phyloP scores from a whole-genome alignment of 2,888 invertebrate genomes.

The Anodontia alba region DNA sequence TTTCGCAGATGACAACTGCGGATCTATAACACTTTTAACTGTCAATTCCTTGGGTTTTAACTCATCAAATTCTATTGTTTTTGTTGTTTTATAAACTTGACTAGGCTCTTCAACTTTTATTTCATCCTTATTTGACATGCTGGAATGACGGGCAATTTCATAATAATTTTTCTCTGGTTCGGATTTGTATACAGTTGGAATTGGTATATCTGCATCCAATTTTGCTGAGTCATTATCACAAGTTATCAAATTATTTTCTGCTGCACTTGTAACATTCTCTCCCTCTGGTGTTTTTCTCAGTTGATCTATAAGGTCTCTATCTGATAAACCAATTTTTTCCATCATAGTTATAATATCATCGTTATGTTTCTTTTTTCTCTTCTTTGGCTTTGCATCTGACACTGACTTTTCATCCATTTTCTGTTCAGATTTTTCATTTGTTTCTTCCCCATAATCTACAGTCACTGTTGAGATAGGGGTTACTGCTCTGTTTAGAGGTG shows the following conservation, averaged over 20 bases:
- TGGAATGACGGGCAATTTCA: slow-evolving; percentile 63
- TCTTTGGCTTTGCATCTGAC: slow-evolving; percentile 36
- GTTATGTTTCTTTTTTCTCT: slow-evolving; percentile 36
- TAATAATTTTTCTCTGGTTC: slow-evolving; percentile 69
- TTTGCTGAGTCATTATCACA: neutral
- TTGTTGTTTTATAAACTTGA: slow-evolving; percentile 65
- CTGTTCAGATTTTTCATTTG: slow-evolving; percentile 36
- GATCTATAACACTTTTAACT: slow-evolving; percentile 63
- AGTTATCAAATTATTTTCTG: neutral
- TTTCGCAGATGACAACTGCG: slow-evolving; percentile 38
- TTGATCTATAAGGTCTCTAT: slow-evolving; percentile 35
- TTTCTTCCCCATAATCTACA: slow-evolving; percentile 67
- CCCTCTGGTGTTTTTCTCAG: neutral
- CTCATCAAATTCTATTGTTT: slow-evolving; percentile 67
- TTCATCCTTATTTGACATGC: slow-evolving; percentile 36
- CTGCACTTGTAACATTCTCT: slow-evolving; percentile 19
- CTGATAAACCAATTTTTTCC: slow-evolving; percentile 53
- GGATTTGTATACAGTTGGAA: slow-evolving; percentile 63
- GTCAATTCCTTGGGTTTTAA: slow-evolving; percentile 62
- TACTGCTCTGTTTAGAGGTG: slow-evolving; percentile 55
- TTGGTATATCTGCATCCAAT: neutral
- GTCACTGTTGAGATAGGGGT: slow-evolving; percentile 63
- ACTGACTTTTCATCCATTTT: slow-evolving; percentile 34
- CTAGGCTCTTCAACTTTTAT: neutral
- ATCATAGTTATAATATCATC: slow-evolving; percentile 72